Base-by-base conservation (phyloP, 2,113 vertebrate species). In the Leucoraja erinaceus region DNA sequence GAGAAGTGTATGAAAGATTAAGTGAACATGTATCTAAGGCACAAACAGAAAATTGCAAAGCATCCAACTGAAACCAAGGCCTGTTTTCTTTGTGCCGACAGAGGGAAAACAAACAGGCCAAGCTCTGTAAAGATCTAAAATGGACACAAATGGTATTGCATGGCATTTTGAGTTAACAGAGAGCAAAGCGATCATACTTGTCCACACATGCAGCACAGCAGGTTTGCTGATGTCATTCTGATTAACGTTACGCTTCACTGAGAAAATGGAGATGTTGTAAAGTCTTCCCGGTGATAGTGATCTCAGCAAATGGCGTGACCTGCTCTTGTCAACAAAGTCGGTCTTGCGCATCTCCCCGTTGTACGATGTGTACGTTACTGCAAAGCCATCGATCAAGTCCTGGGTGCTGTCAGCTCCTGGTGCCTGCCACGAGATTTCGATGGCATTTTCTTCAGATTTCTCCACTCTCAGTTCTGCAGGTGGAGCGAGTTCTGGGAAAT, bases 241-340 rank as follows among this genome's bases (percentile, higher is more conserved):
- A 96, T 97, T 97, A 95, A 95, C 93, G 94, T 98, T 98, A 93
- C 98, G 97, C 94, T 98, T 99, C 96, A 99, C 96, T 4, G 98
- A 98, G 96, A 98, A 97, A 94, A 98, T 97, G 11, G 98, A 99
- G 96, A 99, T 98, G 96, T 99, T 99, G 97, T 99, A 99, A 93
- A 98, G 97, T 93, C 96, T 96, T 93, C 98, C 98, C 0, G 98
- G 96, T 33, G 94, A 96, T 93, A 99, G 97, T 93, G 97, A 97
- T 94, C 96, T 96, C 93, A 99, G 96, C 94, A 98, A 96, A 94
- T 99, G 98, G 63, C 96, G 95, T 86, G 97, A 97, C 94, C 96
- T 97, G 94, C 97, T 96, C 93, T 96, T 95, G 95, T 98, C 98
- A 95, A 99, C 97, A 93, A 97, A 97, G 95, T 99, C 99, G 0